These are phyloP conservation scores for Bergia puertoricense DNA, from an alignment of 92 coral and sea anemone species.

Conservation along the genomic window DNA sequence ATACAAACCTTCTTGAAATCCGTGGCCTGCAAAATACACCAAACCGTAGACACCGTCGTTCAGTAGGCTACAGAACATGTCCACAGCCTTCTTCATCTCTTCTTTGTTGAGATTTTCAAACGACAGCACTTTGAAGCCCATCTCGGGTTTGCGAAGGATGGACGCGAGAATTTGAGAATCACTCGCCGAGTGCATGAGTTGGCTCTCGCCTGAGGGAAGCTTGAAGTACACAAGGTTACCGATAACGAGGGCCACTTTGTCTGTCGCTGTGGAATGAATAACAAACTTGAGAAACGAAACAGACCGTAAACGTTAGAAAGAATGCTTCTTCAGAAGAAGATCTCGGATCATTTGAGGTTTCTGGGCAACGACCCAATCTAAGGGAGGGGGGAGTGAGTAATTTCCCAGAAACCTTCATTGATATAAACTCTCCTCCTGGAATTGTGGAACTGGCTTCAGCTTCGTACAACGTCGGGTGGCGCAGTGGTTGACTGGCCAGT, in stretches of 20 bases:
- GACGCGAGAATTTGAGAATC: constrained; percentile 87
- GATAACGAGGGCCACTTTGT: constrained; percentile 88
- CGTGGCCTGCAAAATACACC: constrained; percentile 95
- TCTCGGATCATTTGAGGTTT: too few species aligned
- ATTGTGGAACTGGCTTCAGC: too few species aligned
- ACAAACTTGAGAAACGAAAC: too few species aligned
- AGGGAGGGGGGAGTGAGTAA: too few species aligned
- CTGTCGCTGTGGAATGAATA: constrained; percentile 52
- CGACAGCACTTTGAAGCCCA: constrained; percentile 96
- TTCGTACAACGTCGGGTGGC: neutral
- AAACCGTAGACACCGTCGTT: constrained; percentile 82
- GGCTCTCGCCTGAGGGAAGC: constrained; percentile 62
- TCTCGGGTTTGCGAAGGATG: constrained; percentile 75
- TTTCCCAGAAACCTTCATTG: too few species aligned
- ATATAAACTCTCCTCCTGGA: too few species aligned
- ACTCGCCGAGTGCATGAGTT: constrained; percentile 79
- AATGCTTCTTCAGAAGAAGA: neutral
- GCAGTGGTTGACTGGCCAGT: neutral
- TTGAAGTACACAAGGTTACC: constrained; percentile 85
- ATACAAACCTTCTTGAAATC: constrained; percentile 73
- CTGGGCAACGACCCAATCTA: too few species aligned
- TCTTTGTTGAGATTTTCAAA: constrained; percentile 75
- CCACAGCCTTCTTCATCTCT: constrained; percentile 79
- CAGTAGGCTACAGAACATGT: constrained; percentile 67
- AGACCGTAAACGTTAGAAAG: too few species aligned